Evolutionary conservation across 1,140 invertebrate species (phyloP).

Genomic region (Drosophila quadrilineata): DNA sequence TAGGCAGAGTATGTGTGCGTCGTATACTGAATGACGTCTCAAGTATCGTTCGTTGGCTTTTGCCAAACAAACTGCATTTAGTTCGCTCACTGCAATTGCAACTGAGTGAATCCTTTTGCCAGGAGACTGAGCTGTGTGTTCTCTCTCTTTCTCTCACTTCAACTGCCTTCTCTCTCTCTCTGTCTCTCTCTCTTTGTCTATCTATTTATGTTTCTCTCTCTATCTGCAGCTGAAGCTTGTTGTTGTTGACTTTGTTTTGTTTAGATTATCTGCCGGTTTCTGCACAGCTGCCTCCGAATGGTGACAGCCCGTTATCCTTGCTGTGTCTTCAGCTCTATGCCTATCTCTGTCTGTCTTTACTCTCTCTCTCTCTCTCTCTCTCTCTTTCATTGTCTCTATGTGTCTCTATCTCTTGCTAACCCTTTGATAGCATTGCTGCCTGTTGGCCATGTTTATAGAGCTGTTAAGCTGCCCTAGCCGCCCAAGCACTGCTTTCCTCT

Average conservation of each 20-base stretch:
- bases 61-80: background rate
- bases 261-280: slow-evolving; percentile 39
- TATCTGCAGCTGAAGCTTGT: background rate
- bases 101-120: background rate
- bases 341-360: too few species aligned
- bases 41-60: background rate
- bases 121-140: too few species aligned
- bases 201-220: background rate
- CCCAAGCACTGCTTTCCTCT: too few species aligned
- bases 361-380: too few species aligned
- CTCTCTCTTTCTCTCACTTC: background rate
- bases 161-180: background rate
- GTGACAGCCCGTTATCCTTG: slow-evolving; percentile 17
- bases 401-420: too few species aligned
- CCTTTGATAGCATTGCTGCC: too few species aligned
- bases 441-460: slow-evolving; percentile 26
- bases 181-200: background rate
- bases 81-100: background rate
- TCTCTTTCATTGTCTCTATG: too few species aligned
- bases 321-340: background rate
- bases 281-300: slow-evolving; percentile 35
- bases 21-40: slow-evolving; percentile 8
- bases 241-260: slow-evolving; percentile 35
- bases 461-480: slow-evolving; percentile 8
- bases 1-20: too few species aligned